A percentile compares a stretch with the other conserved stretches of the same genome.
Evolutionary conservation across 2,888 invertebrate genomes (phyloP).

Genomic region (Congeria kusceri): DNA sequence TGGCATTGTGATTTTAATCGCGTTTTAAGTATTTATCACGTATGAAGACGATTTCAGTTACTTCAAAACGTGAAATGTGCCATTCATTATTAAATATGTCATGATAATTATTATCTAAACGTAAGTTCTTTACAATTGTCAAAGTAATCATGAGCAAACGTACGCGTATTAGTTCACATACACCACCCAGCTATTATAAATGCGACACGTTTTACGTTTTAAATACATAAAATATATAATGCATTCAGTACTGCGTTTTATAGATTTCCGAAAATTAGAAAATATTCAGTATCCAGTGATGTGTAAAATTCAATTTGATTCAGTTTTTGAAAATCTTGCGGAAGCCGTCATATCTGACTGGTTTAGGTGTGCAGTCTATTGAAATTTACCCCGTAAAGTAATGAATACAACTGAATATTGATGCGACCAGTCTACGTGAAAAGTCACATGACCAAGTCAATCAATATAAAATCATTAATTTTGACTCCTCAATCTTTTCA

Average conservation of each 20-base stretch:
- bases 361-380: conserved; percentile 48
- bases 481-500: conserved; percentile 37
- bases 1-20: too few species aligned
- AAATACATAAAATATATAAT: not conserved
- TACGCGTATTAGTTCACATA: too few species aligned
- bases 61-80: too few species aligned
- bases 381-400: conserved; percentile 35
- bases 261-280: not conserved
- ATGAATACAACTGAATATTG: conserved; percentile 49
- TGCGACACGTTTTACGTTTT: too few species aligned
- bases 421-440: conserved; percentile 50
- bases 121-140: too few species aligned
- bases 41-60: too few species aligned
- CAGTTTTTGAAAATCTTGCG: conserved; percentile 39
- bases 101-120: too few species aligned
- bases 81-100: too few species aligned
- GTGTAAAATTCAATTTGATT: conserved; percentile 42
- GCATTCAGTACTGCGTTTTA: not conserved
- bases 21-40: too few species aligned
- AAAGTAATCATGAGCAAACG: too few species aligned
- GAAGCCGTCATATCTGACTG: conserved; percentile 44
- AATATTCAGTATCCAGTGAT: conserved; percentile 37
- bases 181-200: too few species aligned
- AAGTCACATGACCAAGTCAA: conserved; percentile 31
- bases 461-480: conserved; percentile 49